These are phyloP conservation scores for Carassius carassius DNA, from an alignment of 2,113 vertebrate species.

Conservation along the genomic window DNA sequence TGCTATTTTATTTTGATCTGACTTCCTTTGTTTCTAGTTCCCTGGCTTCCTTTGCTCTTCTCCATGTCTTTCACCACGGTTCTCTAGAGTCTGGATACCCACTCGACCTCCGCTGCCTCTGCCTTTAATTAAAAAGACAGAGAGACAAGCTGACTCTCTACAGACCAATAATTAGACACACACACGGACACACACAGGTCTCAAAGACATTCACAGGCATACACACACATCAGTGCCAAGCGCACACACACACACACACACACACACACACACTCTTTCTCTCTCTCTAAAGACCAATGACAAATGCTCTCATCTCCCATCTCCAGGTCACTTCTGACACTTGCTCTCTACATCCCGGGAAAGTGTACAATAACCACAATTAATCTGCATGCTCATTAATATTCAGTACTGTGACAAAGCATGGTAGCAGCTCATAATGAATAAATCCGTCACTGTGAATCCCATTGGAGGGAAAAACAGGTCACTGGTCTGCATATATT, in stretches of 20 bases:
- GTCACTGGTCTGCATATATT: conserved; percentile 42
- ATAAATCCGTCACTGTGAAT: conserved; percentile 9
- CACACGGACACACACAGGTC: conserved; percentile 36
- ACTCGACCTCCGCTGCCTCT: conserved; percentile 43
- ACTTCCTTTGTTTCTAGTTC: conserved; percentile 36
- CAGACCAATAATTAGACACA: conserved; percentile 45
- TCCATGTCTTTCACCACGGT: neutral
- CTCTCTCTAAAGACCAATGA: conserved; percentile 46
- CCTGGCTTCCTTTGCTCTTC: conserved; percentile 4
- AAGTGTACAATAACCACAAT: conserved; percentile 44
- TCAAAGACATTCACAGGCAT: conserved; percentile 27
- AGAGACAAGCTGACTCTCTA: conserved; percentile 47
- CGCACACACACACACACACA: neutral
- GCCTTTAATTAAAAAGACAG: conserved; percentile 53
- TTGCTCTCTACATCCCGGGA: conserved; percentile 36
- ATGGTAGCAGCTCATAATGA: conserved; percentile 41
- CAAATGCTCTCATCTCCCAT: conserved; percentile 46
- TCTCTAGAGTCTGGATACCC: conserved; percentile 45
- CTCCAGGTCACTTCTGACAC: conserved; percentile 45
- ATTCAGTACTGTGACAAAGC: conserved; percentile 35
- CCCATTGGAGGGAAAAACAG: conserved; percentile 43
- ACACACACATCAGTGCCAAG: conserved; percentile 1
- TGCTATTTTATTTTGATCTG: conserved; percentile 16
- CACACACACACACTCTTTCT: neutral
- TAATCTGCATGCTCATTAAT: conserved; percentile 44